phyloP scores from a whole-genome alignment of 2,888 invertebrate genomes.

The Athetis lepigone region DNA sequence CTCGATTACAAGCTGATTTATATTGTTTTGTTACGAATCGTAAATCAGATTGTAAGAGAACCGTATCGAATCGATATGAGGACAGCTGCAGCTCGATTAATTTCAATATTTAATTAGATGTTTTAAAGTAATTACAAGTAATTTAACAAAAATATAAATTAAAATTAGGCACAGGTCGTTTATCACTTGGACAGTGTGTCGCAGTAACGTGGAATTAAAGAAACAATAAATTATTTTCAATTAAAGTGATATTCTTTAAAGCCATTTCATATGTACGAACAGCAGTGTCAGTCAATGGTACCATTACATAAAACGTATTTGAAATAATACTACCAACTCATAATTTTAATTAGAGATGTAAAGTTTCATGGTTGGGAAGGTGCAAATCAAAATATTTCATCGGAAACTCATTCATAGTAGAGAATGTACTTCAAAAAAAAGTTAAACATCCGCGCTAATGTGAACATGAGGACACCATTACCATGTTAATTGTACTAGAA shows the following conservation, averaged over 20 bases:
- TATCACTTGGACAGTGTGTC: conserved; percentile 9
- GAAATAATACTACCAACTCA: neutral
- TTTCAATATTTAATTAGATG: conserved; percentile 50
- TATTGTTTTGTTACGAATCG: conserved; percentile 44
- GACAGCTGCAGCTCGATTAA: conserved; percentile 55
- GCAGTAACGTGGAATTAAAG: neutral
- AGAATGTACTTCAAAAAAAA: neutral
- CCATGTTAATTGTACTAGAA: conserved; percentile 69
- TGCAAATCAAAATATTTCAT: neutral
- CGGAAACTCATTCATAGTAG: neutral
- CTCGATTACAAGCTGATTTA: conserved; percentile 54
- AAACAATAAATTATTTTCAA: neutral
- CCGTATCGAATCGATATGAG: conserved; percentile 50
- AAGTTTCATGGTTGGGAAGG: no score
- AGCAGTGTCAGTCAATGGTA: neutral
- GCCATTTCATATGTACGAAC: neutral
- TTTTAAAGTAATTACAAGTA: conserved; percentile 41
- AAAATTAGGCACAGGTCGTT: conserved; percentile 10
- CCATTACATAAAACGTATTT: neutral
- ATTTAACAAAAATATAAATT: conserved; percentile 23
- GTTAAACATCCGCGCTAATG: conserved; percentile 8
- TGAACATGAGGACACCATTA: conserved; percentile 52
- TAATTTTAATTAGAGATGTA: no score
- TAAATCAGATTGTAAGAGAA: conserved; percentile 51
- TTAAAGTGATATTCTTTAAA: neutral